Evolutionary conservation across 2,113 vertebrate species (phyloP), one percentile per base, ranked within the genome.

Genomic region (Phodopus roborovskii): DNA sequence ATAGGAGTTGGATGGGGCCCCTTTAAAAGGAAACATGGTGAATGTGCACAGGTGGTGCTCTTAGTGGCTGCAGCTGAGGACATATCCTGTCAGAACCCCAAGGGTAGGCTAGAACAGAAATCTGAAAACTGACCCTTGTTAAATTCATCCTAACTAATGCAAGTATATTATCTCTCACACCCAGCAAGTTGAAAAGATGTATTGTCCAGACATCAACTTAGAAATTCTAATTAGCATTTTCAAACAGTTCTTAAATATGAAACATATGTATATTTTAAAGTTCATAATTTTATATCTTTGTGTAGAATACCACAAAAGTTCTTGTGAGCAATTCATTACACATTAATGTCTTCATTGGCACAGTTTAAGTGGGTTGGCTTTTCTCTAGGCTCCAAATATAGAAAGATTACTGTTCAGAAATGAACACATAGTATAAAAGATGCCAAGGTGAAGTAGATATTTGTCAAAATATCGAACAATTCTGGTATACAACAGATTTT

Each of bases 161-260:
- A 85, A 6, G 58, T 84, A 75, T 83, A 83, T 62, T 33, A 75
- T 39, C 28, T 45, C 28, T 94, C 16, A 58, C 70, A n/a, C 10
- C 78, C 17, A 93, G 39, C 48, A 91, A 86, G n/a, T 91, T 48
- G 28, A 13, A 73, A 83, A 81, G 7, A 73, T 22, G 39, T 79
- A 66, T 42, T 88, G 28, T 88, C 94, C 36, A 62, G 88, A 30
- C 82, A 56, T 62, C 45, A 90, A 82, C 20, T 87, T 96, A 74
- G 82, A 85, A 22, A 30, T 68, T 22, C n/a, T 92, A 88, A 78
- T 68, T 50, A 33, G 39, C 66, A 83, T 93, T 93, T 95, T 82
- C n/a, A 83, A 68, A 88, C 88, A 82, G 17, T 48, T 79, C 30
- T 78, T 91, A 50, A 83, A 15, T 82, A 71, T 90, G 62, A 97